These are phyloP conservation scores for Caenorhabditis sinica DNA, from an alignment of 2,888 invertebrate species.

Conservation along the genomic window DNA sequence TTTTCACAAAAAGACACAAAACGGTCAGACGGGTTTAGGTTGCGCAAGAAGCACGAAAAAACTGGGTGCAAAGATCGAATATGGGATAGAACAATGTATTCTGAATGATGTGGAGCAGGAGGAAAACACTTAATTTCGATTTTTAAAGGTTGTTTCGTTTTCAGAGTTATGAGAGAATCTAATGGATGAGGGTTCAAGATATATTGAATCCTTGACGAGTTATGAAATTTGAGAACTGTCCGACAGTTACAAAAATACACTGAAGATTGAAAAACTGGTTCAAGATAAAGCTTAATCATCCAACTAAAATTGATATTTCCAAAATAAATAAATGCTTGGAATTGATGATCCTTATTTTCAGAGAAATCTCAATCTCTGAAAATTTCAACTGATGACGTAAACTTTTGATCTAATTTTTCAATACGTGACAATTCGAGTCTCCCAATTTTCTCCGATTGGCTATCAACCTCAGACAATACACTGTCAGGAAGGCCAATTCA, in stretches of 20 bases:
- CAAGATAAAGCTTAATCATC: too few species aligned
- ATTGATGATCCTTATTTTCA: too few species aligned
- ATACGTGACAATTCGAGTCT: conserved; percentile 33
- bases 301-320: too few species aligned
- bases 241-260: too few species aligned
- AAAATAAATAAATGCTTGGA: too few species aligned
- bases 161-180: too few species aligned
- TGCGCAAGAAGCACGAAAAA: conserved; percentile 1
- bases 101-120: neutral
- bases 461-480: conserved; percentile 26
- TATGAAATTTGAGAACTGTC: too few species aligned
- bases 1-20: conserved; percentile 13
- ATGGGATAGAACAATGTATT: neutral
- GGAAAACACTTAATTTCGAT: too few species aligned
- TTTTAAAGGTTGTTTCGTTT: too few species aligned
- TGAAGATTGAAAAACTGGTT: too few species aligned
- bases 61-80: conserved; percentile 26
- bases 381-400: neutral
- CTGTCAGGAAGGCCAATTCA: conserved; percentile 1
- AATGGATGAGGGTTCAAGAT: too few species aligned
- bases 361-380: neutral
- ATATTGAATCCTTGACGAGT: too few species aligned
- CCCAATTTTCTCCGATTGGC: conserved; percentile 1
- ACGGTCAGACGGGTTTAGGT: conserved; percentile 20
- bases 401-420: conserved; percentile 9